Evolutionary conservation across 2,113 vertebrate species (phyloP), one percentile per base, ranked within the genome.

Genomic region (Corythornis madagascariensis): DNA sequence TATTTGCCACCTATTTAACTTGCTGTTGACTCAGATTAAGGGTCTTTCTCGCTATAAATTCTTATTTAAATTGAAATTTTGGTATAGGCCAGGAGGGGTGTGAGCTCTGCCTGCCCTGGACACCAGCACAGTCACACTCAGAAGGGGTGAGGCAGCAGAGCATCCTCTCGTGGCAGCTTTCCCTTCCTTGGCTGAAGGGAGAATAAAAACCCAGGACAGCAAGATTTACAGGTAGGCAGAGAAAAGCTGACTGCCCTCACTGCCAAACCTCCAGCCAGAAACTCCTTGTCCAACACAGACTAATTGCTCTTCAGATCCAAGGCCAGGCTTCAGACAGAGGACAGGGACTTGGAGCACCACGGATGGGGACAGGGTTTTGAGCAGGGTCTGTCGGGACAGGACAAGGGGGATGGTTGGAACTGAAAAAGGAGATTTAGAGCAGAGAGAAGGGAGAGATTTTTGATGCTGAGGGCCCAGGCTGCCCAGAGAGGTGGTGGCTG

Each of bases 301-400:
- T 42, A 13, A 24, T 13, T 40, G 33, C 15, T 40, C 67, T 60
- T 4, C 5, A 76, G 45, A 24, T 21, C 7, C 0, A 0, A 7
- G 0, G 0, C 2, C 40, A 71, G 29, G 66, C 10, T 52, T 16
- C 60, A 24, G 47, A 13, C 31, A 15, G 31, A 86, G 60, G 31
- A 57, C 8, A 9, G 0, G 6, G 14, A 7, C 61, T 28, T 5
- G 9, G 20, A 61, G 33, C 25, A 15, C 20, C 40, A 52, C 16
- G n/a, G 55, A 57, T 31, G 53, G 28, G 28, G 59, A 38, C 24
- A 38, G 24, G 17, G 22, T 25, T 38, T 38, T 16, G 14, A 61
- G 33, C 33, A 25, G 59, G 33, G 22, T 6, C 59, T 61, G 59
- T 16, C 17, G 15, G 24, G 33, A 61, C 15, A 61, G 33, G 59